Base-by-base conservation (phyloP, 2,113 vertebrate species). In the Caloenas nicobarica region DNA sequence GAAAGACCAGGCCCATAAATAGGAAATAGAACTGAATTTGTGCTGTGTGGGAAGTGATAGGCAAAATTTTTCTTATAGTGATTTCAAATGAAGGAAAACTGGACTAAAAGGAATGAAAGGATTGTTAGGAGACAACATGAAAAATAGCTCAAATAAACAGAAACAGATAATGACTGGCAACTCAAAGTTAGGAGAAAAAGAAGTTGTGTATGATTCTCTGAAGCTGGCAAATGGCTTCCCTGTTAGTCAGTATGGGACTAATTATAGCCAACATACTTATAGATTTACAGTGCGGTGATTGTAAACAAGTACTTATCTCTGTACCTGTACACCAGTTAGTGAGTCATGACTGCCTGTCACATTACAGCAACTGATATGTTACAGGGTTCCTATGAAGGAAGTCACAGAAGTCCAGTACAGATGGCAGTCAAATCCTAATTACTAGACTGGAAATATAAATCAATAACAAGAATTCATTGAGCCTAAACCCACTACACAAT, bases 231-330 rank as follows among this genome's bases (percentile, higher is more conserved):
- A 89, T 61, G 17, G 29, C 57, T 74, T 86, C 40, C 44, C n/a
- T 71, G 68, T 77, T 91, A 88, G 77, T 81, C 92, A 83, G 28
- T 48, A 53, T 0, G 2, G 13, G 24, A 84, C 61, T 95, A 95
- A 83, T 93, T 84, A 92, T 48, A 93, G 38, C 17, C 31, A 74
- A 61, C 64, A 86, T 17, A 61, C 42, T 56, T 54, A 56, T 0
- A 82, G 50, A 69, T 89, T 57, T 46, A 73, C 19, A 58, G 51
- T 73, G 38, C 42, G 60, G 19, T 31, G 60, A 81, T 2, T 71
- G 85, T 81, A 94, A 93, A 71, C 88, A 90, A 71, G 57, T 40
- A 84, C 79, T 89, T 91, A 92, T 40, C 51, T 23, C 69, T 60
- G n/a, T 56, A 84, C 29, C 72, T 65, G 42, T 26, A 44, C 4